Conservation (phyloP, 2,888 invertebrate genomes). For the Cabera pusaria region DNA sequence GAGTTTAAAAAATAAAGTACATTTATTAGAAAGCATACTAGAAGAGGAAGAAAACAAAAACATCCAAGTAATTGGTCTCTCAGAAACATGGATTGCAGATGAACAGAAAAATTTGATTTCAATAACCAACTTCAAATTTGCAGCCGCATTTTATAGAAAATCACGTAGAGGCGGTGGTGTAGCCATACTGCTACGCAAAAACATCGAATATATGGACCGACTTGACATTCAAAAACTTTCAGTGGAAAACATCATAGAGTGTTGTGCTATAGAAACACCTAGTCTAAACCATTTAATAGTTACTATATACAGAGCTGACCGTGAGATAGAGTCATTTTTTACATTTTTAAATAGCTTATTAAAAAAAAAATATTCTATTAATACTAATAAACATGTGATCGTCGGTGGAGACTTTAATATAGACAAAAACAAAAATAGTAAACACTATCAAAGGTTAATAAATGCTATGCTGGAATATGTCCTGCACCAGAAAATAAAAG, state of each 20-base stretch:
- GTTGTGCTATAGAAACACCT: slow-evolving; percentile 7
- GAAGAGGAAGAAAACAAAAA: slow-evolving; percentile 1
- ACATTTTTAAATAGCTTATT: slow-evolving; percentile 1
- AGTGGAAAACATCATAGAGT: slow-evolving; percentile 3
- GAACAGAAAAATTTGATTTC: slow-evolving; percentile 2
- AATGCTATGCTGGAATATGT: neutral
- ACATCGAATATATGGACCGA: slow-evolving; percentile 1
- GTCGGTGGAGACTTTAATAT: neutral
- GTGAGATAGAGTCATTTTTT: slow-evolving; percentile 6
- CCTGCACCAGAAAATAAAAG: slow-evolving; percentile 1
- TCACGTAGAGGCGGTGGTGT: slow-evolving; percentile 6
- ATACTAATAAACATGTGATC: slow-evolving; percentile 3
- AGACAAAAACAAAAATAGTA: neutral
- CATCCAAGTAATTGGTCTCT: slow-evolving; percentile 2
- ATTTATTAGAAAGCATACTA: slow-evolving; percentile 2
- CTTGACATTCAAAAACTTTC: slow-evolving; percentile 1
- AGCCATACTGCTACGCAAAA: slow-evolving; percentile 2
- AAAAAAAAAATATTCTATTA: neutral
- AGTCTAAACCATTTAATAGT: slow-evolving; percentile 1
- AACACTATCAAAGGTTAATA: neutral
- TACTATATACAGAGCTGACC: slow-evolving; percentile 1
- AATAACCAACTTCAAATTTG: neutral
- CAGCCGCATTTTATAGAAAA: slow-evolving; percentile 1
- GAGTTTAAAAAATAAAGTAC: slow-evolving; percentile 8
- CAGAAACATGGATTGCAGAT: slow-evolving; percentile 10